Conservation (phyloP, 2,113 vertebrate species). For the Numenius arquata region DNA sequence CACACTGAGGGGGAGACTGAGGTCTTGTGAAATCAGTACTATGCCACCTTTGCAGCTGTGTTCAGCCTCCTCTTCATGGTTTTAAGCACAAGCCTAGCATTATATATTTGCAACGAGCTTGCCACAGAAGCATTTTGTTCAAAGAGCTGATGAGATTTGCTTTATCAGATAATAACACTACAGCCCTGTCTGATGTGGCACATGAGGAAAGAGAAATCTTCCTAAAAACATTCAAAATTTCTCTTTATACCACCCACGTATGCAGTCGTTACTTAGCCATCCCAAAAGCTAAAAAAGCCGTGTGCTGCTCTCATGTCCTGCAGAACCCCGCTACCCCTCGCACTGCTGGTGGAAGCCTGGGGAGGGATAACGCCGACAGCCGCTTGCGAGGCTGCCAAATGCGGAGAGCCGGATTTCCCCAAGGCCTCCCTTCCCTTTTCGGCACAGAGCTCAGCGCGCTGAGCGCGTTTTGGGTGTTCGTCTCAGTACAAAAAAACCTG, state of each 20-base stretch:
- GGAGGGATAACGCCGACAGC: background rate
- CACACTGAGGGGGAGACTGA: background rate
- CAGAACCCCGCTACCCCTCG: background rate
- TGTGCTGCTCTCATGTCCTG: fast-evolving
- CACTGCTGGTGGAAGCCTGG: background rate
- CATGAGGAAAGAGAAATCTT: background rate
- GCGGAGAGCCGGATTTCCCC: background rate
- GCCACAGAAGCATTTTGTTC: background rate
- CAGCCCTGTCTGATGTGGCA: background rate
- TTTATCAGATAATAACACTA: background rate
- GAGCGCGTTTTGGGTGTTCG: background rate
- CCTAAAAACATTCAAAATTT: background rate
- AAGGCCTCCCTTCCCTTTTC: background rate
- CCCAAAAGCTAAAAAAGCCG: background rate
- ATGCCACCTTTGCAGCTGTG: background rate
- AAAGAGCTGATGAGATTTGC: constrained; percentile 3
- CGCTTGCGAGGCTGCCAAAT: background rate
- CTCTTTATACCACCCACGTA: background rate
- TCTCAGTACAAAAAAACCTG: background rate
- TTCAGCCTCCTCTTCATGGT: background rate
- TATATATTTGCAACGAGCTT: background rate
- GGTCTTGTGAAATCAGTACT: background rate
- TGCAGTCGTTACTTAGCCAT: background rate
- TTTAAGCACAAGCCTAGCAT: background rate
- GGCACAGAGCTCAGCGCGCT: fast-evolving